Percentiles rank a stretch among this genome's conserved stretches.
These are phyloP conservation scores for Hafferia zeledoni DNA, from an alignment of 2,797 vertebrate species.

Conservation along the genomic window DNA sequence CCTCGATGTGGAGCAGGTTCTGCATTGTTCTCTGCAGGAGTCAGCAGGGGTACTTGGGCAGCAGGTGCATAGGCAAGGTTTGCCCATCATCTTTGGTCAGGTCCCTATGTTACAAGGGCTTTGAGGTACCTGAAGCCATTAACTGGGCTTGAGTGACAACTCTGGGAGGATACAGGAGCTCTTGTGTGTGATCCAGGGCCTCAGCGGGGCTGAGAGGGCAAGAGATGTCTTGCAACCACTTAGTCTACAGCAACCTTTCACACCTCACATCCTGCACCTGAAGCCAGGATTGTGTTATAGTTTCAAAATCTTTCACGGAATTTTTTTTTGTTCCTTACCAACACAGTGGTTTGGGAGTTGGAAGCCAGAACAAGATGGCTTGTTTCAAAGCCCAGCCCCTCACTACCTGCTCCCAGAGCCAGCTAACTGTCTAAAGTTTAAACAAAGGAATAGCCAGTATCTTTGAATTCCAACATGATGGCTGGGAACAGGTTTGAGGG, in stretches of 20 bases:
- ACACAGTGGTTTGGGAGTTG: too few species aligned
- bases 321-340: too few species aligned
- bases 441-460: too few species aligned
- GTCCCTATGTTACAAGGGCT: accelerated
- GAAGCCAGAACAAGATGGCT: too few species aligned
- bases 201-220: accelerated
- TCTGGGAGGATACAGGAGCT: neutral
- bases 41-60: neutral
- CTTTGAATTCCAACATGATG: too few species aligned
- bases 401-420: too few species aligned
- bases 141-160: neutral
- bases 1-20: neutral
- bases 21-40: neutral
- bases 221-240: neutral
- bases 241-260: neutral
- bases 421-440: too few species aligned
- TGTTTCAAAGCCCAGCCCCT: too few species aligned
- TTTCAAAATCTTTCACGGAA: too few species aligned
- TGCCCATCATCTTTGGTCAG: neutral
- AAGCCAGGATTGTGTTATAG: neutral
- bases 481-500: too few species aligned
- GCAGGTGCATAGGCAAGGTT: accelerated
- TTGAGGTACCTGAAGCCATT: neutral
- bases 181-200: accelerated
- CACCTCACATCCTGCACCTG: neutral